phyloP scores from a whole-genome alignment of 2,113 vertebrate genomes.

The Tychaedon coryphoeus region DNA sequence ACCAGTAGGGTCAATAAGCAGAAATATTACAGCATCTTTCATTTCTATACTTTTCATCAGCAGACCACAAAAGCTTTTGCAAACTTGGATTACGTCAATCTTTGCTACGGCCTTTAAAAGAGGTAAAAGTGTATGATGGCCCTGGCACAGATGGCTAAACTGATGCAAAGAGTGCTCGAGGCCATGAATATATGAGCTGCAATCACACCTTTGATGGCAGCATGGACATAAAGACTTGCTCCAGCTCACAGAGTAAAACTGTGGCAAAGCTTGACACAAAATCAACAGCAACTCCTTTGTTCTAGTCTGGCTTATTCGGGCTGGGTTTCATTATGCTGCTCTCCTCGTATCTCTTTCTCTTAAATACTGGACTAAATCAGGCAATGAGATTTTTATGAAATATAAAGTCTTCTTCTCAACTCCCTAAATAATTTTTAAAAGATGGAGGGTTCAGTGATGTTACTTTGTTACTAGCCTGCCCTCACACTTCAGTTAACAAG shows the following conservation, averaged over 20 bases:
- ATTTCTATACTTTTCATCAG: background rate
- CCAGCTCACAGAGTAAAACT: background rate
- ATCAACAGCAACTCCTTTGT: slow-evolving; percentile 47
- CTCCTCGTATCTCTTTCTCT: slow-evolving; percentile 26
- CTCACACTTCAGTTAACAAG: background rate
- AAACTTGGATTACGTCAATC: background rate
- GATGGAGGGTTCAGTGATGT: background rate
- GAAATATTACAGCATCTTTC: background rate
- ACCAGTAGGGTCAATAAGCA: background rate
- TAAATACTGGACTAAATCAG: slow-evolving; percentile 7
- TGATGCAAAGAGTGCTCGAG: background rate
- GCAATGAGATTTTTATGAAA: slow-evolving; percentile 41
- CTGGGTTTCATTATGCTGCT: slow-evolving; percentile 50
- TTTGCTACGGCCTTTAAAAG: background rate
- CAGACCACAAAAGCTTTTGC: background rate
- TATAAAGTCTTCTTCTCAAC: slow-evolving; percentile 14
- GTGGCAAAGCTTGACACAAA: slow-evolving; percentile 20
- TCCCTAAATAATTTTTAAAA: background rate
- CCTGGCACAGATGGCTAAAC: slow-evolving; percentile 18
- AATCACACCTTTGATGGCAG: slow-evolving; percentile 54
- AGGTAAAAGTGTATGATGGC: background rate
- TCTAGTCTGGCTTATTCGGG: slow-evolving; percentile 18
- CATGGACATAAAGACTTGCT: background rate
- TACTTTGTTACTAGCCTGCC: background rate
- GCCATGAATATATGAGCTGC: slow-evolving; percentile 38